Evolutionary conservation across 2,797 vertebrate species (phyloP), one percentile per base, ranked within the genome.

Genomic region (Anas acuta): DNA sequence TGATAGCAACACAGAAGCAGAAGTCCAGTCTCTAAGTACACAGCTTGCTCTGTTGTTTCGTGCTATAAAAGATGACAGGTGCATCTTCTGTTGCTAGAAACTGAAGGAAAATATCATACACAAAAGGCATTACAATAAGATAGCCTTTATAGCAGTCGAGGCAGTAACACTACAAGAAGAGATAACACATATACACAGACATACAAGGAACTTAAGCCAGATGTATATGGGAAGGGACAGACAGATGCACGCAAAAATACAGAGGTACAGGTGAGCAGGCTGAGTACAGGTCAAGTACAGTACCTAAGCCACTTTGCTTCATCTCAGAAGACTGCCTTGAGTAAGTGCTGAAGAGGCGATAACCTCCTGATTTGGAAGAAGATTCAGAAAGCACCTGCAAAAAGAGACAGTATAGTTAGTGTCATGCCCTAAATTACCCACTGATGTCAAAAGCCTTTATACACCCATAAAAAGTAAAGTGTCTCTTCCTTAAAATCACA

Each of bases 231-330:
- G 74, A 65, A 80, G 43, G 75, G 62, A 92, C 51, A 82, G 71
- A 88, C 13, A 45, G 45, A 84, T 20, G 51, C 33, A 56, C 77
- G 47, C 2, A 12, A 72, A 85, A 65, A 83, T 0, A 73, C 41
- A 87, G 71, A 73, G 26, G 84, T 39, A 41, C n/a, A 91, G 66
- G 49, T 7, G 65, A 88, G 35, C 53, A 83, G 90, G 75, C 28
- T 45, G 65, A 78, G 88, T 77, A 84, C 62, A 93, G 78, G 49
- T 41, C 97, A 98, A 92, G 57, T 80, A 94, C 90, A 72, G 81
- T 98, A 99, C 99, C 99, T 98, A 99, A 97, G 98, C 99, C 99
- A 81, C 99, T 99, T 95, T 99, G 99, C 87, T 99, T 99, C 98
- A 99, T 99, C 96, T 99, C 99, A 0, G 99, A 98, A 30, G 99